These are phyloP conservation scores for Tetragnatha montana DNA, from an alignment of 2,888 invertebrate species.

Conservation along the genomic window DNA sequence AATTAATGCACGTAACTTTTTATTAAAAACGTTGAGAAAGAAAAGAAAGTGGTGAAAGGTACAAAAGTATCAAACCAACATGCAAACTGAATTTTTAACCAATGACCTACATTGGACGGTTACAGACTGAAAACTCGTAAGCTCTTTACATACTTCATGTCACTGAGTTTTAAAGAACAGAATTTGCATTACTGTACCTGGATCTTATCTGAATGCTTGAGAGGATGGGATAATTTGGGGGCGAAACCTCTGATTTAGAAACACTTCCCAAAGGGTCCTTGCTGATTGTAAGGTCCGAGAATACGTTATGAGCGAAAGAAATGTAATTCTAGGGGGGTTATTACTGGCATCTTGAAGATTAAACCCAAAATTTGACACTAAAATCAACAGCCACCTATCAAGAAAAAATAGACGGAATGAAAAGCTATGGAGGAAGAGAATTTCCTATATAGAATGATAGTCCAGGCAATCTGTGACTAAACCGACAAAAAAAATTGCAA, in stretches of 20 bases:
- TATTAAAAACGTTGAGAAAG: too few relatives aligned
- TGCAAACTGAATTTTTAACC: not conserved
- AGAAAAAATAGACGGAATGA: not conserved
- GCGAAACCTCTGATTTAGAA: not conserved
- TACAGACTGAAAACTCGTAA: not conserved
- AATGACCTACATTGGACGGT: not conserved
- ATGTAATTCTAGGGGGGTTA: not conserved
- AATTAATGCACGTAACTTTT: too few relatives aligned
- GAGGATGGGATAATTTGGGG: not conserved
- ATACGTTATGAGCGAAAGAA: not conserved
- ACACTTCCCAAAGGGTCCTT: not conserved
- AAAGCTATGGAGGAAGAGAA: slow-evolving; percentile 1
- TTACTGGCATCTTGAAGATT: not conserved
- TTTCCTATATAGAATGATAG: not conserved
- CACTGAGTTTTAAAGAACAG: not conserved
- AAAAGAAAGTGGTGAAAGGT: too few relatives aligned
- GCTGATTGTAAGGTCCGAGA: not conserved
- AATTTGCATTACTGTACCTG: not conserved
- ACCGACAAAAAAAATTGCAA: too few relatives aligned
- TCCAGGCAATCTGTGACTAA: too few relatives aligned
- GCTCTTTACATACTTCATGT: not conserved
- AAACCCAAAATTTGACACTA: not conserved
- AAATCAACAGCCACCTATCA: slow-evolving; percentile 1
- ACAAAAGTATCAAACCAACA: too few relatives aligned
- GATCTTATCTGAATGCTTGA: not conserved